Percentiles rank a stretch among this genome's conserved stretches.
Evolutionary conservation across 2,113 vertebrate genomes (phyloP).

Genomic region (Halcyon malimbica): DNA sequence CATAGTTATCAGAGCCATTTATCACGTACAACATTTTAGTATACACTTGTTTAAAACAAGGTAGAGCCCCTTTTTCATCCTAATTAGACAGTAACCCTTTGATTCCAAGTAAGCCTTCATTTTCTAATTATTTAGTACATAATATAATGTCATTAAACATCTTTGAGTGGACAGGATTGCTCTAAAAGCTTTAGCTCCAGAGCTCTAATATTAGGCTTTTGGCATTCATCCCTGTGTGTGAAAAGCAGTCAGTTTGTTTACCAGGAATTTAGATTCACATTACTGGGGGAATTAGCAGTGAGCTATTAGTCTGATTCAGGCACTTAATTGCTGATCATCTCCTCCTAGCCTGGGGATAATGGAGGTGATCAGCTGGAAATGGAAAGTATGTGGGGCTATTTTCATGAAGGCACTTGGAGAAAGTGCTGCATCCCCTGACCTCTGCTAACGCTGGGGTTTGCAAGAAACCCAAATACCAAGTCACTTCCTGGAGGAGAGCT

Average conservation of each 20-base stretch:
- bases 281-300: slow-evolving; percentile 78
- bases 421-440: slow-evolving; percentile 47
- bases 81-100: slow-evolving; percentile 72
- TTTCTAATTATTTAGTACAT: slow-evolving; percentile 71
- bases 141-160: slow-evolving; percentile 76
- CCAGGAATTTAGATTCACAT: slow-evolving; percentile 82
- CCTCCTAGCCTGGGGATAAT: slow-evolving; percentile 77
- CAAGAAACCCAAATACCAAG: slow-evolving; percentile 52
- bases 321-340: slow-evolving; percentile 81
- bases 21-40: slow-evolving; percentile 53
- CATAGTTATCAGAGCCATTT: slow-evolving; percentile 53
- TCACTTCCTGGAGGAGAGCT: slow-evolving; percentile 62
- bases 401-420: slow-evolving; percentile 53
- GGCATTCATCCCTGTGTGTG: slow-evolving; percentile 75
- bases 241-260: slow-evolving; percentile 81
- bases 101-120: slow-evolving; percentile 63
- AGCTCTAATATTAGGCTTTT: slow-evolving; percentile 74
- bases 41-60: slow-evolving; percentile 66
- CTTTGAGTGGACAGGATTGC: slow-evolving; percentile 70
- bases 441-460: slow-evolving; percentile 56
- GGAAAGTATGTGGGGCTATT: slow-evolving; percentile 64
- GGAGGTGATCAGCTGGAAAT: slow-evolving; percentile 76
- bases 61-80: slow-evolving; percentile 51
- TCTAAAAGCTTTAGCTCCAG: slow-evolving; percentile 77
- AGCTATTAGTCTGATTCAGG: slow-evolving; percentile 84